A percentile compares a stretch with the other conserved stretches of the same genome.
Evolutionary conservation across 2,113 vertebrate species (phyloP).

Genomic region (Opisthocomus hoazin): DNA sequence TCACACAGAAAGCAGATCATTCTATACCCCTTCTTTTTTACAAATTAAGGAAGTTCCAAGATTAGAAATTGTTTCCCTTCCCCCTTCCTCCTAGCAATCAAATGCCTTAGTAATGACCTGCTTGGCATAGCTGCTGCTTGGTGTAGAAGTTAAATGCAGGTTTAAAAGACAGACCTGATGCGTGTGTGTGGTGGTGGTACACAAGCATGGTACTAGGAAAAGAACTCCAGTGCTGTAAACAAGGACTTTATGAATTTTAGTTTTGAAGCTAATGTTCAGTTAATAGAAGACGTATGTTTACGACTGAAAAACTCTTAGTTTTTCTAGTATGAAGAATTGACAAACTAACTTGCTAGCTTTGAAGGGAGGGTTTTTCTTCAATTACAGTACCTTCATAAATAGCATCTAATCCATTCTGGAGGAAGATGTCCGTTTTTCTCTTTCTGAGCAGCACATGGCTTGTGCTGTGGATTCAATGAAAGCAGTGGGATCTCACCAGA

Average conservation of each 20-base stretch:
- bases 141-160: background rate
- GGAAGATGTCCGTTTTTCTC: background rate
- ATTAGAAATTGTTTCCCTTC: background rate
- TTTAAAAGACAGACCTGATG: background rate
- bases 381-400: background rate
- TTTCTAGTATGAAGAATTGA: background rate
- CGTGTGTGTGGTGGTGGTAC: background rate
- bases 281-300: background rate
- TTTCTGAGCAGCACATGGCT: background rate
- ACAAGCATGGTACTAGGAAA: background rate
- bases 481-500: no score
- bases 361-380: background rate
- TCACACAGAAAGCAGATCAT: background rate
- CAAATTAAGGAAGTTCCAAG: background rate
- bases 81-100: background rate
- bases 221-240: background rate
- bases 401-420: background rate
- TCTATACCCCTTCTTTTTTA: background rate
- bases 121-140: background rate
- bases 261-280: background rate
- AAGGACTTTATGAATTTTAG: background rate
- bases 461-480: background rate
- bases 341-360: background rate
- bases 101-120: background rate
- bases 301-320: background rate